Evolutionary conservation across 2,113 vertebrate species (phyloP), one percentile per base, ranked within the genome.

Genomic region (Panthera uncia): DNA sequence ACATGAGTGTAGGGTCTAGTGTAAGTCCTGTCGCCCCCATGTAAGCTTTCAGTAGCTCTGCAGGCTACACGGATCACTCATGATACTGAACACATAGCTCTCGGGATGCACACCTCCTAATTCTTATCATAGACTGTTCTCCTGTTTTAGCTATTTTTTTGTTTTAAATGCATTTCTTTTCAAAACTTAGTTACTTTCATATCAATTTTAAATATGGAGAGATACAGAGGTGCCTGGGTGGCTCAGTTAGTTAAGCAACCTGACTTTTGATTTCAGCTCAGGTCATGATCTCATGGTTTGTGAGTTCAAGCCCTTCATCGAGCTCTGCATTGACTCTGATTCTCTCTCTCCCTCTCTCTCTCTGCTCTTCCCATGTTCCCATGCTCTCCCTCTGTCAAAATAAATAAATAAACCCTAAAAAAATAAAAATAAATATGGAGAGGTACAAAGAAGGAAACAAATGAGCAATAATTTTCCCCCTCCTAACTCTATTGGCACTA

Each of bases 121-220:
- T 78, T 61, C 15, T 83, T 63, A 45, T 50, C 83, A 78, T 23
- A 94, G 41, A 50, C 31, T 18, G 21, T 36, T 81, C 31, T 61
- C 45, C 33, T 10, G 71, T 85, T 41, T 85, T 71, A 85, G 16
- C 4, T 73, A 55, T 12, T 38, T 96, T 85, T 82, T 86, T 50
- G 18, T 80, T 33, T 50, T 80, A 97, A 91, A 73, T 84, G 38
- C 0, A 73, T 93, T 73, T 79, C 25, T 73, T 88, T 94, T 71
- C 2, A 63, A 79, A 88, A 36, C 82, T 52, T 57, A 73, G 93
- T 81, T 73, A 76, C 23, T 90, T 94, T 97, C 27, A 45, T 74
- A 65, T 92, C 84, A n/a, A 95, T 91, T 33, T 87, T 93, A 79
- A 82, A 87, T 90, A 55, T 74, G 52, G 18, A 96, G 23, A 48